Percentiles rank a stretch among this genome's conserved stretches.
Evolutionary conservation across 1,140 invertebrate genomes (phyloP).

Genomic region (Lordiphosa stackelbergi): DNA sequence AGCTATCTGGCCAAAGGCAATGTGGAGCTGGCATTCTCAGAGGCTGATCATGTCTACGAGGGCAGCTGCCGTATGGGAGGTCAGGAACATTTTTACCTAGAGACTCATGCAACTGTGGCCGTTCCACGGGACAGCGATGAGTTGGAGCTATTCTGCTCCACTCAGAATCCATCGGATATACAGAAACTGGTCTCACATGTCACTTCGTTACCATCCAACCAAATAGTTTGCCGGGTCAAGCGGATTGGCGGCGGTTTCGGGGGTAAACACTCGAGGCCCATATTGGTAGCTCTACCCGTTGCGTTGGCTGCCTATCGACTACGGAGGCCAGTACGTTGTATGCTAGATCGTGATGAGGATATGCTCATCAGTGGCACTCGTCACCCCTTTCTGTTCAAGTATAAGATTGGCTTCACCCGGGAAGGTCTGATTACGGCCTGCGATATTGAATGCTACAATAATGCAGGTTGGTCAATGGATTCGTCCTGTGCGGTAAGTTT

Average conservation of each 20-base stretch:
- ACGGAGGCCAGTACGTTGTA: slow-evolving; percentile 88
- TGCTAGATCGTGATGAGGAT: slow-evolving; percentile 96
- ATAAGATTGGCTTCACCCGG: slow-evolving; percentile 89
- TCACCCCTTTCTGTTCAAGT: slow-evolving; percentile 92
- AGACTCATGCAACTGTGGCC: slow-evolving; percentile 88
- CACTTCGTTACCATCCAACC: slow-evolving; percentile 86
- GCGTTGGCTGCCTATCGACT: slow-evolving; percentile 85
- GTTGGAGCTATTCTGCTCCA: slow-evolving; percentile 89
- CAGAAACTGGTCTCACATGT: slow-evolving; percentile 86
- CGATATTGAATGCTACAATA: slow-evolving; percentile 87
- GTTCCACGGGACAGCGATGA: slow-evolving; percentile 89
- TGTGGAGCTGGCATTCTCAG: slow-evolving; percentile 81
- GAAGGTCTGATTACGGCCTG: slow-evolving; percentile 86
- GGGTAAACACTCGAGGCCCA: slow-evolving; percentile 91
- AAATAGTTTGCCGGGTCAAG: slow-evolving; percentile 87
- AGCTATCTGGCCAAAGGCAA: slow-evolving; percentile 82
- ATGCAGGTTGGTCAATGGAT: slow-evolving; percentile 90
- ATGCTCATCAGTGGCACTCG: slow-evolving; percentile 92
- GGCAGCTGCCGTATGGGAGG: slow-evolving; percentile 90
- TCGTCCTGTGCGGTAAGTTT: slow-evolving; percentile 86
- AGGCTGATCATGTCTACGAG: slow-evolving; percentile 82
- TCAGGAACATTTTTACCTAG: slow-evolving; percentile 98
- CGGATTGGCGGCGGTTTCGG: slow-evolving; percentile 96
- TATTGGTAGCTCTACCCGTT: slow-evolving; percentile 81
- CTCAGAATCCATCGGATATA: slow-evolving; percentile 89